Conservation (phyloP, 2,888 invertebrate species). For the Nowickia ferox region DNA sequence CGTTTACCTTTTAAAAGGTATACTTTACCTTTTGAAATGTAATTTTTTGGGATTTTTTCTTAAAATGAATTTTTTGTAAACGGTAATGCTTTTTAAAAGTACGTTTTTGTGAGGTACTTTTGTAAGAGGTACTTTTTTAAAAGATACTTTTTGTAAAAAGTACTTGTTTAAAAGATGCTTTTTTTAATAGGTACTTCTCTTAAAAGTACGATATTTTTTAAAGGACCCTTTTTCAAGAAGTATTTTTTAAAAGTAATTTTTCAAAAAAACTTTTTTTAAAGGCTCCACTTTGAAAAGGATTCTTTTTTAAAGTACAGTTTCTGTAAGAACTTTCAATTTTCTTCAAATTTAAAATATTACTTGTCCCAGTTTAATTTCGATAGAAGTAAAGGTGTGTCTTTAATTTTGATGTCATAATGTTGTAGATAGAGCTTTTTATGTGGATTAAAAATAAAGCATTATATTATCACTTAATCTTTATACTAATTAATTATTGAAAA, state of each 20-base stretch:
- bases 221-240: background rate
- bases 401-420: background rate
- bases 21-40: too few relatives aligned
- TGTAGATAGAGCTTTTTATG: background rate
- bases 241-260: background rate
- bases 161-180: background rate
- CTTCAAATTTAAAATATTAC: background rate
- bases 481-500: background rate
- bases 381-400: background rate
- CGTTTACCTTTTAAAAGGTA: too few relatives aligned
- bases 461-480: constrained; percentile 8
- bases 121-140: too few relatives aligned
- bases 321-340: background rate
- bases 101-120: too few relatives aligned
- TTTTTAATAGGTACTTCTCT: background rate
- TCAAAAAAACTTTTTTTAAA: background rate
- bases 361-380: background rate
- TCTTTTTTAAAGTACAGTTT: background rate
- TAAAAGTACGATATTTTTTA: background rate
- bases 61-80: too few relatives aligned
- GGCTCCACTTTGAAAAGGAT: background rate
- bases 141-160: background rate
- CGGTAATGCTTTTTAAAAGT: too few relatives aligned
- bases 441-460: background rate
- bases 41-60: too few relatives aligned